Percentiles rank a stretch among this genome's conserved stretches.
phyloP scores from a whole-genome alignment of 1,140 invertebrate genomes.

The Hypsibius dujardini region DNA sequence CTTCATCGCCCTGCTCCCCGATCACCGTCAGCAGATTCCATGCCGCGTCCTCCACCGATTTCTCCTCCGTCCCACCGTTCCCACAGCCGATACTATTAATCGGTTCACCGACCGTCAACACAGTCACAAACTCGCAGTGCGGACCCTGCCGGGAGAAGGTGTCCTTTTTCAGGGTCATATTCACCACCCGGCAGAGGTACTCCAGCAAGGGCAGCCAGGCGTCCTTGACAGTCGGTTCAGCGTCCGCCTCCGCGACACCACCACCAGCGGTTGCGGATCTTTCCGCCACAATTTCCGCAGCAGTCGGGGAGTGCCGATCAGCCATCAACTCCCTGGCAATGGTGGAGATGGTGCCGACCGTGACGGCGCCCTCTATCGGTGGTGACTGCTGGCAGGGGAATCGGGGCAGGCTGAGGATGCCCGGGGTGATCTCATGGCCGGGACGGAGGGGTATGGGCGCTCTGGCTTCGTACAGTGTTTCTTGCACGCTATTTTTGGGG shows the following conservation, averaged over 20 bases:
- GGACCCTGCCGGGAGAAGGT: neutral
- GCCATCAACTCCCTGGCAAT: neutral
- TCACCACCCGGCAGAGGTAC: slow-evolving; percentile 4
- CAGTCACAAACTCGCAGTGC: neutral
- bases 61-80: neutral
- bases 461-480: neutral
- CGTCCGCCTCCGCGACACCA: neutral
- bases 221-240: neutral
- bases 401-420: neutral
- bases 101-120: slow-evolving; percentile 4
- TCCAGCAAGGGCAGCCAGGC: neutral
- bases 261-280: neutral
- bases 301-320: neutral
- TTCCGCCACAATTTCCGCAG: neutral
- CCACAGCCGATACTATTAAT: slow-evolving; percentile 10
- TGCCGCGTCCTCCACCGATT: neutral
- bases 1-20: neutral
- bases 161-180: neutral
- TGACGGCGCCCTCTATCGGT: neutral
- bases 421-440: neutral
- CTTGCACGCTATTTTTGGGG: slow-evolving; percentile 1
- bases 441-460: neutral
- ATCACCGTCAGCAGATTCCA: slow-evolving; percentile 10
- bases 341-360: neutral
- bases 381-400: neutral